These are phyloP conservation scores for Megaceryle maxima DNA, from an alignment of 2,113 vertebrate genomes.

Conservation along the genomic window DNA sequence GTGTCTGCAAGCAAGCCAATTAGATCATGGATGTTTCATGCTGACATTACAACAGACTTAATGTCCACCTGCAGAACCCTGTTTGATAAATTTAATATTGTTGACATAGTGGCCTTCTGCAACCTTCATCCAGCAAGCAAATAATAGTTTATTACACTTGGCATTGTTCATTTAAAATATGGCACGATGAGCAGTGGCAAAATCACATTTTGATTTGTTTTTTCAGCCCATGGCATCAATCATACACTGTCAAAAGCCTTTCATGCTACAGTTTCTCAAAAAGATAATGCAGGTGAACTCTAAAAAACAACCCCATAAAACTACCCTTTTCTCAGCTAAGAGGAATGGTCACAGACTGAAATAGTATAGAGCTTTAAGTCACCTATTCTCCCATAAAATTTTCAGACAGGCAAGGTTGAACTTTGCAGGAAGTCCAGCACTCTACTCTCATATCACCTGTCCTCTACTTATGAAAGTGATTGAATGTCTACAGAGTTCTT, in stretches of 20 bases:
- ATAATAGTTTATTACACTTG: constrained; percentile 12
- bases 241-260: neutral
- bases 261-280: neutral
- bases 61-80: constrained; percentile 45
- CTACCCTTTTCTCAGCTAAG: neutral
- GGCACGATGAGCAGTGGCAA: neutral
- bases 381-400: neutral
- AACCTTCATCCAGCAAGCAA: constrained; percentile 9
- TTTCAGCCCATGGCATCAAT: constrained; percentile 9
- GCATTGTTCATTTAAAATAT: neutral
- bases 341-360: neutral
- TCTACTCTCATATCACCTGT: rapidly evolving
- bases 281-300: neutral
- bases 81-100: constrained; percentile 48
- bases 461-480: neutral
- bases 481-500: neutral
- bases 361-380: neutral
- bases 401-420: neutral
- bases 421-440: neutral
- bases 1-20: constrained; percentile 50
- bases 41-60: constrained; percentile 62
- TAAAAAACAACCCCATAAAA: neutral
- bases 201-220: constrained; percentile 47
- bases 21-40: constrained; percentile 58
- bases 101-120: neutral